Evolutionary conservation across 2,113 vertebrate genomes (phyloP), one percentile per base, ranked within the genome.

Genomic region (Bos javanicus): DNA sequence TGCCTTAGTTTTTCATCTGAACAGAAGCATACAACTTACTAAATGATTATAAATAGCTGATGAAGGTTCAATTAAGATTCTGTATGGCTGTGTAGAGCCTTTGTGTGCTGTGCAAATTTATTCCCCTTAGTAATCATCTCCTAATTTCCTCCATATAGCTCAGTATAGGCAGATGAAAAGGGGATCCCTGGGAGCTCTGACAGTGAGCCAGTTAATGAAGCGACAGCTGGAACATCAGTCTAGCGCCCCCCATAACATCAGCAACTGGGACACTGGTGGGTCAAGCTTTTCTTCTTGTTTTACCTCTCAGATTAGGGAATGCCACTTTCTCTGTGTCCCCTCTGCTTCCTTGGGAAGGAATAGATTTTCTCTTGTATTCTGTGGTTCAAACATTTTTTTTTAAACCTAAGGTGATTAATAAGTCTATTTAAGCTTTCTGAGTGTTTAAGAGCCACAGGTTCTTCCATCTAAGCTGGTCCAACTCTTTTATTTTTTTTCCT

Each of bases 171-270:
- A 99, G 98, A 99, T 99, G 99, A 99, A 99, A 99, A 99, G 99
- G 98, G 99, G 99, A 98, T 99, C 99, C 97, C 98, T 99, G 99
- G 99, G 99, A 97, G 99, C 99, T 98, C 99, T 99, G 98, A 99
- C 99, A 98, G 99, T 99, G 99, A 99, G 99, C 98, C 99, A 99
- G 98, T 98, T 99, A 97, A 99, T 99, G 99, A 99, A 99, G 99
- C 99, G 99, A 90, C 99, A 99, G 99, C 99, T 99, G 98, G 99
- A 99, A 98, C 99, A 99, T 98, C 99, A 99, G 98, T 99, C 99
- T 99, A 99, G 99, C 91, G 99, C 99, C 74, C 99, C 99, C 36
- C 99, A 99, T 98, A 99, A 99, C 99, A 99, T 99, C 99, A 99
- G 99, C 99, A 99, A 98, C 97, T 99, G 99, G 99, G 99, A 99